Evolutionary conservation across 2,113 vertebrate species (phyloP).

Genomic region (Ornithorhynchus anatinus): DNA sequence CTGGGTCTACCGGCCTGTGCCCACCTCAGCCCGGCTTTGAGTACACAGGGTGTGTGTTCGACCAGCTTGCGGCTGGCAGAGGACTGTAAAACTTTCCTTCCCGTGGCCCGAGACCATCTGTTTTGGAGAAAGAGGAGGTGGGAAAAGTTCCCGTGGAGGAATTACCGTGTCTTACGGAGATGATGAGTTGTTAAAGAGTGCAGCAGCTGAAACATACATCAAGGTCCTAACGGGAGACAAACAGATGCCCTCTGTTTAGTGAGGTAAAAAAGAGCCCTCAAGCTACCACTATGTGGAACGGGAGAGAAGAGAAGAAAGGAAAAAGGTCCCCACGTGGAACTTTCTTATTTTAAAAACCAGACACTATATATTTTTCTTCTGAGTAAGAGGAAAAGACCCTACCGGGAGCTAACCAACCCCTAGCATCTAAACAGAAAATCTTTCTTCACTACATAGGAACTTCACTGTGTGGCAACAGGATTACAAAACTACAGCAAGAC

Average conservation of each 20-base stretch:
- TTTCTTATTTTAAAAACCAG: constrained; percentile 1
- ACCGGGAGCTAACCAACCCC: background rate
- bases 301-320: background rate
- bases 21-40: background rate
- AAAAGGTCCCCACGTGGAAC: background rate
- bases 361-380: background rate
- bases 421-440: background rate
- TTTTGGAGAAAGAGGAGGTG: background rate
- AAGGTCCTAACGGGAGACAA: background rate
- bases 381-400: background rate
- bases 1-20: background rate
- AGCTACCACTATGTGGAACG: fast-evolving
- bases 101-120: background rate
- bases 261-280: background rate
- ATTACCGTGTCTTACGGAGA: background rate
- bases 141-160: background rate
- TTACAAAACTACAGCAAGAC: background rate
- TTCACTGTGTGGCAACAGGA: background rate
- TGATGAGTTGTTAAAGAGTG: fast-evolving
- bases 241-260: background rate
- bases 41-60: background rate
- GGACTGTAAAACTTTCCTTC: background rate
- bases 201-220: fast-evolving
- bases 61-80: constrained; percentile 4
- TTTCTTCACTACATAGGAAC: background rate